Base-by-base conservation (phyloP, 1,140 invertebrate genomes). In the Drosophila nigromelanica region DNA sequence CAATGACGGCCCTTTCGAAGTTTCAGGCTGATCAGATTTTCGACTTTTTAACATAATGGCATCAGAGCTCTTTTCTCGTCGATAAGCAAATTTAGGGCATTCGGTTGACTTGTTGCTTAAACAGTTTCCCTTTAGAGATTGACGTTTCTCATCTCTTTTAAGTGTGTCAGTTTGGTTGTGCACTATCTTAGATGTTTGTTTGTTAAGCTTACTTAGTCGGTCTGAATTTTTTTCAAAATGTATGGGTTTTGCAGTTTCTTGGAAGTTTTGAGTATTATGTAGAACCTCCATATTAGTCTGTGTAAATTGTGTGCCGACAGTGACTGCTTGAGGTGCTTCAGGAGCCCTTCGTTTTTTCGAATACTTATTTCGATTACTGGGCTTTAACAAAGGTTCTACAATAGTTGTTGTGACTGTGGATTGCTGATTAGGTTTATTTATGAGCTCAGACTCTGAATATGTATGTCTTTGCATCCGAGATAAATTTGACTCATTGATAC, bases 321-420 rank as follows among this genome's bases (percentile, higher is more conserved):
- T 33, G 6, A 45, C 27, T n/a, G 35, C 27, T 35, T 59, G 24
- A 8, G 75, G 73, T 4, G 55, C 76, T 21, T 74, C 68, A 2
- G 78, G 80, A 10, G 78, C 80, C 63, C 76, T 73, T 15, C 78
- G 48, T 54, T 87, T 83, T 50, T 78, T 83, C 5, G 73, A 68
- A 33, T 80, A 80, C 27, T 80, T 80, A 42, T 70, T 78, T 7
- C 62, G 37, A 63, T 75, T 78, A n/a, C 42, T 54, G n/a, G 56
- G 24, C 14, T 35, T 66, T 15, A 47, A 14, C 4, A 45, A 1
- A 0, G 43, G 15, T 14, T 58, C 37, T 4, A 37, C 2, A 35
- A 14, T 47, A 24, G 54, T 56, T 60, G 15, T 62, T 11, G 30
- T 24, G 3, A 15, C n/a, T 33, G 37, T 42, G 2, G 39, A 8